These are phyloP conservation scores for Microctonus aethiopoides DNA, from an alignment of 2,888 invertebrate genomes.

Conservation along the genomic window DNA sequence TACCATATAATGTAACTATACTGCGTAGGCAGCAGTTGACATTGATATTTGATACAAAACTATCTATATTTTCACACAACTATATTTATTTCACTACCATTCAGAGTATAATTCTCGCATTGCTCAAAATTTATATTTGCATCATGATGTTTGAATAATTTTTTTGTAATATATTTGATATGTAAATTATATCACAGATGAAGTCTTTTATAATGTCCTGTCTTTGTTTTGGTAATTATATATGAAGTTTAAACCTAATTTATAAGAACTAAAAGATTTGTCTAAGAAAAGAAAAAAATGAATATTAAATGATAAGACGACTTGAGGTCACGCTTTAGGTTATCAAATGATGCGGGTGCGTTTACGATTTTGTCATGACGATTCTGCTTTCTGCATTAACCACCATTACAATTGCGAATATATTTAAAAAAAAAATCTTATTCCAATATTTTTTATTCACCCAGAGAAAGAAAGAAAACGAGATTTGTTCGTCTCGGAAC, in stretches of 20 bases:
- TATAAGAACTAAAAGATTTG: background rate
- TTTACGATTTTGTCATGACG: constrained; percentile 1
- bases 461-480: background rate
- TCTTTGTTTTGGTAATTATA: background rate
- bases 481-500: background rate
- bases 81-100: constrained; percentile 19
- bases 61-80: constrained; percentile 57
- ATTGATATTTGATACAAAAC: constrained; percentile 53
- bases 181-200: background rate
- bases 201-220: background rate
- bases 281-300: constrained; percentile 14
- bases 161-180: background rate
- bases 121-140: background rate
- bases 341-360: constrained; percentile 32
- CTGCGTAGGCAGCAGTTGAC: constrained; percentile 61
- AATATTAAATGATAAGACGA: constrained; percentile 31
- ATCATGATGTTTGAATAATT: background rate
- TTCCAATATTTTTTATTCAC: background rate
- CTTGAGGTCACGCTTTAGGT: constrained; percentile 33
- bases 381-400: background rate
- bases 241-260: constrained; percentile 14
- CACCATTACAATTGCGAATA: background rate
- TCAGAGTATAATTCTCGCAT: background rate
- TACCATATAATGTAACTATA: constrained; percentile 41
- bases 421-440: background rate